Conservation (phyloP, 1,140 invertebrate species). For the Pseudomyrmex cubaensis region DNA sequence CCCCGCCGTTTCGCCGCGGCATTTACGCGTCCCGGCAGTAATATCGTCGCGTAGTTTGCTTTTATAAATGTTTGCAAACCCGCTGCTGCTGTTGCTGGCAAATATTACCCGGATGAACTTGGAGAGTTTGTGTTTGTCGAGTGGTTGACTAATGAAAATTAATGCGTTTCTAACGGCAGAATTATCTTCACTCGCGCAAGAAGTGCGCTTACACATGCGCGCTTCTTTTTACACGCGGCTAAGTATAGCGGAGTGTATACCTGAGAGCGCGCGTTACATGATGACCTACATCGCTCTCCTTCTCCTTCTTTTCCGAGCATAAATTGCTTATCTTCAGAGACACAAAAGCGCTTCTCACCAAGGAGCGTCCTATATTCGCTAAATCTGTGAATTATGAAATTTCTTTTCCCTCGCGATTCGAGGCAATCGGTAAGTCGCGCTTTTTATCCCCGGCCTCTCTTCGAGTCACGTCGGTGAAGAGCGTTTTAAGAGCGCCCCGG, state of each 20-base stretch:
- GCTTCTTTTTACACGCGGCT: slow-evolving; percentile 2
- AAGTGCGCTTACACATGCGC: neutral
- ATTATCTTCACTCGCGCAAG: neutral
- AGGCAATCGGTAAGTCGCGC: slow-evolving; percentile 6
- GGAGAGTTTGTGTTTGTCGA: slow-evolving; percentile 10
- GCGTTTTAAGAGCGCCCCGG: slow-evolving; percentile 1
- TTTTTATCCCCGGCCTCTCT: slow-evolving; percentile 19
- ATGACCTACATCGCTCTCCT: slow-evolving; percentile 1
- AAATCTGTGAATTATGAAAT: neutral
- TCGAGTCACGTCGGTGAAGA: slow-evolving; percentile 8
- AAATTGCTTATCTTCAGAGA: neutral
- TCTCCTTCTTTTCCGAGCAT: too few relatives aligned
- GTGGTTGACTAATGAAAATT: slow-evolving; percentile 26
- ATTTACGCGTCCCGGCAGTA: slow-evolving; percentile 51
- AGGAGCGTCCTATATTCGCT: slow-evolving; percentile 4
- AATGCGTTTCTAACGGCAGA: neutral
- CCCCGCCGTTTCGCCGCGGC: slow-evolving; percentile 12
- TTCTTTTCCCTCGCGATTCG: slow-evolving; percentile 16
- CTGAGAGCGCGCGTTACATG: neutral
- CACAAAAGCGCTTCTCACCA: neutral
- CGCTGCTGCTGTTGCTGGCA: neutral
- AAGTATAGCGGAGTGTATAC: neutral
- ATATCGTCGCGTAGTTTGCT: slow-evolving; percentile 41
- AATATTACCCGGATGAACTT: neutral
- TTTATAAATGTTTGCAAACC: slow-evolving; percentile 32